Conservation (phyloP, 2,888 invertebrate genomes). For the Glaucopsyche alexis region DNA sequence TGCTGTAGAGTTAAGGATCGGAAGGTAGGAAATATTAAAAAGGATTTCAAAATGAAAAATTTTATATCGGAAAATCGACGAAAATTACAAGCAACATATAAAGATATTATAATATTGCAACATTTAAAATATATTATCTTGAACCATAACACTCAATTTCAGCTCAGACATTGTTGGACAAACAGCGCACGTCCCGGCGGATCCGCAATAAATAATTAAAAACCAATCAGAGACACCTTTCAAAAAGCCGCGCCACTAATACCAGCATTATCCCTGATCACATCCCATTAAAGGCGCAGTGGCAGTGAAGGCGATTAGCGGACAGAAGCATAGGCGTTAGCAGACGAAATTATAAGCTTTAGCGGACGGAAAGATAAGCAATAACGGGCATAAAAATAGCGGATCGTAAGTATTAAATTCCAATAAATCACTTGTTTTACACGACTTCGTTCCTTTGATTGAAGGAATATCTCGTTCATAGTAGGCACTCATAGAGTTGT, state of each 20-base stretch:
- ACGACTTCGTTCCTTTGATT: no score
- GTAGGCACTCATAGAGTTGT: no score
- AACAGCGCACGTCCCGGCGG: slow-evolving; percentile 26
- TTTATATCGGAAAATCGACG: no score
- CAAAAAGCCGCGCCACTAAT: slow-evolving; percentile 70
- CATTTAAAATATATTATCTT: not conserved
- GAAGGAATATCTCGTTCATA: no score
- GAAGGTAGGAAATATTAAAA: no score
- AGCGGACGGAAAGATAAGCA: not conserved
- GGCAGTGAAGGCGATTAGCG: not conserved
- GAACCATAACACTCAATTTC: slow-evolving; percentile 6
- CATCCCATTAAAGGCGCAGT: slow-evolving; percentile 51
- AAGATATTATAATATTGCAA: not conserved
- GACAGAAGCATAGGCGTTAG: not conserved
- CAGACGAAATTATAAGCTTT: not conserved
- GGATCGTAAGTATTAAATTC: no score
- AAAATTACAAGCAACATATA: no score
- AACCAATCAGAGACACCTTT: slow-evolving; percentile 69
- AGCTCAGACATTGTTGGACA: slow-evolving; percentile 15
- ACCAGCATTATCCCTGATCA: slow-evolving; percentile 62
- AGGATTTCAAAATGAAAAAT: no score
- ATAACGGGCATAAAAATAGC: not conserved
- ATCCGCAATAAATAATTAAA: slow-evolving; percentile 60
- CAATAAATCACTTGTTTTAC: no score
- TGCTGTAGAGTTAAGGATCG: no score